Evolutionary conservation across 2,888 invertebrate genomes (phyloP), one percentile per base, ranked within the genome.

Genomic region (Leptinotarsa rubiginosa): DNA sequence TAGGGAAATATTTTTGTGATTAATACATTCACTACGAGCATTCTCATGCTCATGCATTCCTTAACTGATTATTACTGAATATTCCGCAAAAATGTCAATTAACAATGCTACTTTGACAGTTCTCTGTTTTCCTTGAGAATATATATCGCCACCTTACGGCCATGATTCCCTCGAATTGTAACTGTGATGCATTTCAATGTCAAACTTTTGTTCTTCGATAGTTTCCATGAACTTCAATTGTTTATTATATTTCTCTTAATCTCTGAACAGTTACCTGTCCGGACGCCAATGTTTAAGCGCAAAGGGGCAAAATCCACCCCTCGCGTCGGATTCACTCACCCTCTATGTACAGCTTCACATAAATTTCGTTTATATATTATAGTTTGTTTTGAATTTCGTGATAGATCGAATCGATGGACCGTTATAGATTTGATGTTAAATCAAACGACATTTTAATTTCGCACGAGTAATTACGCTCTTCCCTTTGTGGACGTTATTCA

Each of bases 281-380:
- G 69, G 5, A 56, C 69, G 69, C 47, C 69, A 56, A 20, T 69
- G 56, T 31, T 12, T 47, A 69, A 64, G 62, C 47, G 52, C 56
- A 41, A 71, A 62, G 69, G 74, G 69, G 72, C 47, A 59, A 69
- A 70, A 56, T 31, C 72, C 67, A 72, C 75, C 75, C 75, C 72
- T 75, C 75, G 16, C 59, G 69, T 65, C 72, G 75, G 68, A 75
- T 75, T 75, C 75, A 75, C 75, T 72, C 75, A 69, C 75, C 75
- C 75, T 72, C 56, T 50, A 47, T 77, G 79, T 79, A 79, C 79
- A 79, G 79, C 75, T 72, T 77, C 79, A 77, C 79, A 79, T 79
- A 79, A 79, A 79, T 78, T 79, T 79, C 72, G 76, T 76, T 79
- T 68, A 75, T 59, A 59, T 47, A 20, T 69, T 72, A 72, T 75